Evolutionary conservation across 2,113 vertebrate genomes (phyloP), one percentile per base, ranked within the genome.

Genomic region (Catharus minimus): DNA sequence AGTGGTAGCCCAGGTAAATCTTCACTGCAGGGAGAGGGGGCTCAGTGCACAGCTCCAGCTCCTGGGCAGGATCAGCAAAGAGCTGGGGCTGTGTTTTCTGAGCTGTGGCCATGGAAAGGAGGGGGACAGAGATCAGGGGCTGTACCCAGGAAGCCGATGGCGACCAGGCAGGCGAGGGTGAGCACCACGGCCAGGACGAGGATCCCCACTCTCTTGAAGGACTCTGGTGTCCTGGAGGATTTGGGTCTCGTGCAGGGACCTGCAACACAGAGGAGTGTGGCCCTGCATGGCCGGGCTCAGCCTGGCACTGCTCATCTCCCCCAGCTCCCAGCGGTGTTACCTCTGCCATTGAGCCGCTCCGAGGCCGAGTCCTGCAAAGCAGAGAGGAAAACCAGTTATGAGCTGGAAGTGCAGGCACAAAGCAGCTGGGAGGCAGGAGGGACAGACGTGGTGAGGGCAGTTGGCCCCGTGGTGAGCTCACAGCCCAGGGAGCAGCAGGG

Each of bases 1-100:
- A 99, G 86, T 98, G 97, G 76, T 96, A 96, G 22, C 98, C 97
- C 95, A 98, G 91, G 65, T 96, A 85, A 33, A 96, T 38, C 92
- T 98, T 98, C 86, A 98, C 99, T 99, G 9, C 24, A 56, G 46
- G 62, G 56, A 65, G 41, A 77, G 32, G 41, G 41, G 43, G 30
- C 66, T 82, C 82, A 88, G 91, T 0, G 2, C 24, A 1, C 14
- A 32, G 68, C 66, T 15, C 4, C 7, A 8, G 36, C 44, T 18
- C 50, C 64, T 0, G 69, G 65, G n/a, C 32, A 1, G 49, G 50
- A 15, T 17, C 56, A 13, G 65, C 43, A 2, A 4, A 46, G 49
- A 28, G 64, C 72, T 10, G 53, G 28, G 1, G 14, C 58, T 0
- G 9, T 1, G 33, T 33, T 22, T 61, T 57, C 57, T 2, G 5